Evolutionary conservation across 2,888 invertebrate genomes (phyloP), one percentile per base, ranked within the genome.

Genomic region (Lasioglossum marginatum): DNA sequence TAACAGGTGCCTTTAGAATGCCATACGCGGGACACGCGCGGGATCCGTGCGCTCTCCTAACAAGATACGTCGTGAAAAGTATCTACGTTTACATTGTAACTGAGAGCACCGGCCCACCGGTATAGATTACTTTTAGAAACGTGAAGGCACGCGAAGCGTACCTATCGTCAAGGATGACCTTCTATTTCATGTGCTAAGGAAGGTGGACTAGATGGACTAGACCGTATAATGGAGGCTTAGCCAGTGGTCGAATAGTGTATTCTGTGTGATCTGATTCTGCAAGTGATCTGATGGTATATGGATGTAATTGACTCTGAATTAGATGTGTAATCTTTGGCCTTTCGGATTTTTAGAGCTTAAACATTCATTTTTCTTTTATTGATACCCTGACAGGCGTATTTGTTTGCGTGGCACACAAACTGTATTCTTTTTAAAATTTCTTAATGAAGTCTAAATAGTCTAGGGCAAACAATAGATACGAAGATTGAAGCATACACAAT

Each of bases 1-100:
- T 90, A 91, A 86, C 83, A n/a, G 78, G 75, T 81, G 80, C 81
- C 71, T 80, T 75, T 72, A 78, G 75, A 81, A 71, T 66, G 76
- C 0, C 16, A 45, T 12, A 34, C 57, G 34, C 52, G 66, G 34
- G 43, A 70, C 76, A 72, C 43, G 27, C 57, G 19, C 48, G 52
- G 52, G 52, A 83, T 37, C 75, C 82, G 68, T 34, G 66, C 31
- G 2, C 31, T 27, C 16, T 63, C 16, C 63, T 45, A 63, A 37
- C 75, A 23, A 79, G 66, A 73, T 72, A 72, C 37, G 23, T 45
- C n/a, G 63, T 79, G 76, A 60, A 79, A 83, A 37, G 71, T 52
- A 72, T 83, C 83, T 37, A n/a, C 23, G 37, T 74, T 70, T 12
- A 27, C 5, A 23, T 48, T 63, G 48, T 31, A 43, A 52, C 60